A percentile compares a stretch with the other conserved stretches of the same genome.
phyloP scores from a whole-genome alignment of 1,140 invertebrate species.

The Ceratina calcarata region DNA sequence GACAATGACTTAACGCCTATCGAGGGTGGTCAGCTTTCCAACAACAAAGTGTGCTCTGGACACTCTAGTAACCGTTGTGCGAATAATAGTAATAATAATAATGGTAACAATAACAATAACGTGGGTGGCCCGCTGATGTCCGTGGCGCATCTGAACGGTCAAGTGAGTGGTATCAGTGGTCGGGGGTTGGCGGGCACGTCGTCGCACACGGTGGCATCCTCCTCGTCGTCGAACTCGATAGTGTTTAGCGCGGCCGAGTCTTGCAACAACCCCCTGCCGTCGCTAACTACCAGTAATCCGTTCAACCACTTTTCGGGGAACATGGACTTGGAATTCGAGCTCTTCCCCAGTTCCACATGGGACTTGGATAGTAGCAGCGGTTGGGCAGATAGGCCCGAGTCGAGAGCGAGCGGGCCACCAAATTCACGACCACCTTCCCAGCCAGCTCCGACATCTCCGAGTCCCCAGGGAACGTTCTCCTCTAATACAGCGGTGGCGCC shows the following conservation, averaged over 20 bases:
- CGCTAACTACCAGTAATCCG: conserved; percentile 68
- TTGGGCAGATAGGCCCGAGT: conserved; percentile 81
- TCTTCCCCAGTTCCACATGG: conserved; percentile 82
- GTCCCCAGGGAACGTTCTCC: conserved; percentile 66
- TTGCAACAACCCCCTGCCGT: conserved; percentile 66
- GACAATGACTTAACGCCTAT: conserved; percentile 81
- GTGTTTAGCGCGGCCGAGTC: conserved; percentile 64
- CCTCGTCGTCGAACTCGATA: conserved; percentile 57
- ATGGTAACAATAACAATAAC: conserved; percentile 78
- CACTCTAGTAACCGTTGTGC: conserved; percentile 80
- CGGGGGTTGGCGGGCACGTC: conserved; percentile 54
- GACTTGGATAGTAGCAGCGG: conserved; percentile 76
- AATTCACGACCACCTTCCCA: conserved; percentile 81
- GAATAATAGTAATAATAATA: conserved; percentile 79
- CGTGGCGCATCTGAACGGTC: conserved; percentile 77
- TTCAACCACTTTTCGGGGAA: conserved; percentile 77
- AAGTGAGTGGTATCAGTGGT: conserved; percentile 72
- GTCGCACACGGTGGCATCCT: conserved; percentile 25
- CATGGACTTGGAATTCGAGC: conserved; percentile 84
- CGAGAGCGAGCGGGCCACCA: conserved; percentile 80
- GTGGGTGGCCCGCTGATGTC: conserved; percentile 78
- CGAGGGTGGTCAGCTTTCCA: conserved; percentile 81
- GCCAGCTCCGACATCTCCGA: conserved; percentile 76
- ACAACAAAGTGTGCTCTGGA: conserved; percentile 79
- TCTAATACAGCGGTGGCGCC: conserved; percentile 67